These are phyloP conservation scores for Melanostigma gelatinosum DNA, from an alignment of 2,113 vertebrate genomes.

Conservation along the genomic window DNA sequence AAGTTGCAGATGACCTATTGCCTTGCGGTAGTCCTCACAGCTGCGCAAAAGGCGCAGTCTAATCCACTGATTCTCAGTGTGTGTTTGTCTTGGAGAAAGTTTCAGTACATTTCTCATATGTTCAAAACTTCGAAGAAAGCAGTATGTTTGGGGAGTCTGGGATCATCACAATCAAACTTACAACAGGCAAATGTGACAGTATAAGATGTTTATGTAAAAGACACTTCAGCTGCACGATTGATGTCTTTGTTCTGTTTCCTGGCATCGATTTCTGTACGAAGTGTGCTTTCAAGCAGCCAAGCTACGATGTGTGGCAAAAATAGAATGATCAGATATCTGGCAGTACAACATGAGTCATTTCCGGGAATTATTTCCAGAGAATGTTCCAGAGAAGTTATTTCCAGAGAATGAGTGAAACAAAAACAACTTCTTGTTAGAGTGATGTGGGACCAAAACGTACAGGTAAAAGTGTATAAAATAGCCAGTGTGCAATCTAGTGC, in stretches of 20 bases:
- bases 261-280: background rate
- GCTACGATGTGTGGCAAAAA: background rate
- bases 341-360: background rate
- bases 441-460: background rate
- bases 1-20: background rate
- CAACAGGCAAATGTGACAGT: background rate
- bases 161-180: background rate
- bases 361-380: background rate
- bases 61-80: background rate
- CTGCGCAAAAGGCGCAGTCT: background rate
- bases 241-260: background rate
- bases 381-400: too few species aligned
- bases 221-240: background rate
- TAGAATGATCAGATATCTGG: background rate
- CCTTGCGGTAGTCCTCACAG: background rate
- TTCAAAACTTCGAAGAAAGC: background rate
- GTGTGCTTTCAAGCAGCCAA: background rate
- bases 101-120: background rate
- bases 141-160: background rate
- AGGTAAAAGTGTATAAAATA: background rate
- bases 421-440: background rate
- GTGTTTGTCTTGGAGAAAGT: slow-evolving; percentile 1
- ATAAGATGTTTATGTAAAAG: background rate
- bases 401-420: background rate
- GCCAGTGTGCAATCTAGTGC: background rate